Base-by-base conservation (phyloP, 2,888 invertebrate species). In the Loripinus fragilis region DNA sequence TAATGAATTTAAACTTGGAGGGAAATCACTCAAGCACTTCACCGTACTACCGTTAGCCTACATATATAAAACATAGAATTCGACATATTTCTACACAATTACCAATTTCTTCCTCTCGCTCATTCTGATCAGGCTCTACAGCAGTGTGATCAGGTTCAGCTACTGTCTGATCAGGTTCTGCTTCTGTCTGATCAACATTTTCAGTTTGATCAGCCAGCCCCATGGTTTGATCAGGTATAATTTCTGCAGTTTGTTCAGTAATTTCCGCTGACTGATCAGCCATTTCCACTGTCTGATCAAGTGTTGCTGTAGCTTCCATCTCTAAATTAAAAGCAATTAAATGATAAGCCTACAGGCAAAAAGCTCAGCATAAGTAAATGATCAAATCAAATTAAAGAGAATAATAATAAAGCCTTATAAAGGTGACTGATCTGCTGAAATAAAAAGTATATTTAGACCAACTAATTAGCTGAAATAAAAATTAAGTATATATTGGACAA, bases 11-110 rank as follows among this genome's bases (percentile, higher is more conserved):
- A 15, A 5, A 48, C 5, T 48, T 48, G 12, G 48, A 52, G 52
- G 25, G 7, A 25, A 33, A 33, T 60, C 33, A 60, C 33, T 33
- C 60, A 60, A 30, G 60, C 60, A 60, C 30, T 33, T 20, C 60
- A 60, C 60, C 60, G n/a, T n/a, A 60, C 60, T 60, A 60, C 30
- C 30, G 60, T 60, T 60, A 60, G 60, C 60, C 60, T 60, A 60
- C 33, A 33, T 25, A 28, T 25, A 28, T 8, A 60, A 33, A 33
- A 60, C 60, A 60, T 33, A 60, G 28, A 60, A 28, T 60, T 23
- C 33, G 60, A 60, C 60, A 60, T 28, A 60, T n/a, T n/a, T 30
- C 60, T 60, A 60, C 60, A 60, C 30, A 60, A 33, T 60, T 60
- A 60, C 60, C 60, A 60, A 60, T 60, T 60, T 60, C 60, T 20